Evolutionary conservation across 1,140 invertebrate genomes (phyloP), one percentile per base, ranked within the genome.

Genomic region (Caenorhabditis remanei): DNA sequence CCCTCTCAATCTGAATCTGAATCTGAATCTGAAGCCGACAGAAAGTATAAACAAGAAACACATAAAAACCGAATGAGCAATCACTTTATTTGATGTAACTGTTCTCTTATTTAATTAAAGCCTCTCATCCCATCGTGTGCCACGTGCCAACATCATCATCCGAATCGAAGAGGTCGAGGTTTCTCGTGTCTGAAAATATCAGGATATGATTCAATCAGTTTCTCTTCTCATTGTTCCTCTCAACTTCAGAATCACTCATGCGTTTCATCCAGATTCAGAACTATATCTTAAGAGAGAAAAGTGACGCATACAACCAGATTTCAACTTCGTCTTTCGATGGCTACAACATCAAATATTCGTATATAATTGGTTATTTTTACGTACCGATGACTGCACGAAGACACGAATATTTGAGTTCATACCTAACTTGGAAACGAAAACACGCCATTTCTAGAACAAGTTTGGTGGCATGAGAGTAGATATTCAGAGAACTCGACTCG

Each of bases 91-190:
- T 24, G 46, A 9, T 32, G 61, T 9, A 50, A 50, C 71, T 79
- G 46, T 50, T 79, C 21, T 50, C 46, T 79, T 79, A 46, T 48
- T 14, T 8, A 5, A 46, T 32, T 46, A 19, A 48, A 71, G 19
- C 46, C 9, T 79, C 71, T 79, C n/a, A n/a, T 50, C 46, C 24
- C 43, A 79, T 21, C 7, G 43, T 79, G 46, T 79, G 32, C 71
- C 43, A 32, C 19, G 24, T 40, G 11, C 4, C 40, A 46, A 13
- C 11, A 19, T 21, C 71, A 79, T 79, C 46, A 79, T 79, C 71
- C 71, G 71, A 79, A 79, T 79, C 71, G 71, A 50, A 79, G 71
- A 24, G 71, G 71, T 50, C 71, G 71, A 32, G 71, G 71, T 14
- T 79, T 79, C 46, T 79, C 71, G n/a, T 79, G 71, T 32, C 71